Conservation (phyloP, 1,140 invertebrate genomes). For the Coboldia fuscipes region DNA sequence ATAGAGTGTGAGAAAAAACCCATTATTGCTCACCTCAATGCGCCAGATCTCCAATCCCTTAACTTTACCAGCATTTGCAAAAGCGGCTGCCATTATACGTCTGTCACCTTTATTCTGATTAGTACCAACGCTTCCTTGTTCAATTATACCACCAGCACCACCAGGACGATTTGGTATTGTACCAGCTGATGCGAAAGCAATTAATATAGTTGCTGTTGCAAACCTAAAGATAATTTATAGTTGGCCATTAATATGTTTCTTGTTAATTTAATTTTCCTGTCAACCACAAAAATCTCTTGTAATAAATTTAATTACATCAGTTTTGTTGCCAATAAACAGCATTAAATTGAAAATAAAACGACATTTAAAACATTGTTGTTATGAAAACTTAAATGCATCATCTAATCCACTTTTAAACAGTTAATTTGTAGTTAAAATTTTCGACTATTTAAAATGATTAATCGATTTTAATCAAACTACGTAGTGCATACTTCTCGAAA, state of each 20-base stretch:
- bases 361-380: no score
- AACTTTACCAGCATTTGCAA: slow-evolving; percentile 33
- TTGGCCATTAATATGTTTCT: background rate
- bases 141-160: slow-evolving; percentile 10
- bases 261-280: background rate
- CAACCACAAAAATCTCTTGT: background rate
- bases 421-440: no score
- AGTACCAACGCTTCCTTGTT: slow-evolving; percentile 9
- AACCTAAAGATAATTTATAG: no score
- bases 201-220: background rate
- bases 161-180: slow-evolving; percentile 12
- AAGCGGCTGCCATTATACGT: slow-evolving; percentile 30
- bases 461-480: no score
- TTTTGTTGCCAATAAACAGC: background rate
- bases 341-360: background rate
- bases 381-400: no score
- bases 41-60: slow-evolving; percentile 44
- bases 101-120: slow-evolving; percentile 10
- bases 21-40: slow-evolving; percentile 31
- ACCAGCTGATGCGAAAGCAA: slow-evolving; percentile 1
- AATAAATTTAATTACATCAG: background rate
- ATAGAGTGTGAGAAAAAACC: no score
- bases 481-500: no score
- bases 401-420: no score
- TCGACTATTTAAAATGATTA: no score